Percentiles rank a stretch among this genome's conserved stretches.
Conservation (phyloP, 2,888 invertebrate species). For the Cloeon dipterum region DNA sequence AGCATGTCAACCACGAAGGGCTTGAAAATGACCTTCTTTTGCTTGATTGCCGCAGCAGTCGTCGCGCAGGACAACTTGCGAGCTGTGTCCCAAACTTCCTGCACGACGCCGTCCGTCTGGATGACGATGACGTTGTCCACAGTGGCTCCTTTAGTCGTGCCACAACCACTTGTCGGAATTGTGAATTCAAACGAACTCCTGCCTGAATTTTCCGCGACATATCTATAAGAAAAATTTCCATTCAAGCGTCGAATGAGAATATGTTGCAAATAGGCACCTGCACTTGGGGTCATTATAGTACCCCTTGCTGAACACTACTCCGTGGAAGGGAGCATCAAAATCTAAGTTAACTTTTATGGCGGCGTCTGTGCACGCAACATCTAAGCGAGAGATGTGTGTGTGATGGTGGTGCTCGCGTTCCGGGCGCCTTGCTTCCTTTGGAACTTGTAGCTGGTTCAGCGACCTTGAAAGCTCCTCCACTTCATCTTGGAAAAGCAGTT, state of each 20-base stretch:
- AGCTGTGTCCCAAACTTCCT: constrained; percentile 40
- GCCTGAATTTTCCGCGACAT: constrained; percentile 32
- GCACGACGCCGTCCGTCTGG: constrained; percentile 39
- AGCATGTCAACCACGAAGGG: constrained; percentile 46
- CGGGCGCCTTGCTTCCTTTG: no score
- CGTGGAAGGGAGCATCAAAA: constrained; percentile 36
- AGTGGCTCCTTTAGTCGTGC: constrained; percentile 34
- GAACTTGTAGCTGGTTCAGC: no score
- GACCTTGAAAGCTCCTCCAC: no score
- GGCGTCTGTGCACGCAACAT: constrained; percentile 32
- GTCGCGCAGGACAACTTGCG: constrained; percentile 29
- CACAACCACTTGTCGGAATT: constrained; percentile 39
- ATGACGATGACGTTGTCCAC: constrained; percentile 41
- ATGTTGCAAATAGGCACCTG: no score
- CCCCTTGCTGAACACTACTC: constrained; percentile 47
- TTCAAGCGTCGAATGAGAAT: no score
- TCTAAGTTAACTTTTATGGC: constrained; percentile 37
- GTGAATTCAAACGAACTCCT: constrained; percentile 31
- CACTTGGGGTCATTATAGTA: constrained; percentile 38
- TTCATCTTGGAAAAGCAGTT: no score
- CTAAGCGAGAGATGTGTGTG: constrained; percentile 30
- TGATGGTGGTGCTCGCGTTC: no score
- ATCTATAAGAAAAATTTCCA: constrained; percentile 24
- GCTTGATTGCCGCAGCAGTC: constrained; percentile 14
- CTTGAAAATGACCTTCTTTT: constrained; percentile 22